Conservation (phyloP, 2,888 invertebrate genomes). For the Ditula angustiorana region DNA sequence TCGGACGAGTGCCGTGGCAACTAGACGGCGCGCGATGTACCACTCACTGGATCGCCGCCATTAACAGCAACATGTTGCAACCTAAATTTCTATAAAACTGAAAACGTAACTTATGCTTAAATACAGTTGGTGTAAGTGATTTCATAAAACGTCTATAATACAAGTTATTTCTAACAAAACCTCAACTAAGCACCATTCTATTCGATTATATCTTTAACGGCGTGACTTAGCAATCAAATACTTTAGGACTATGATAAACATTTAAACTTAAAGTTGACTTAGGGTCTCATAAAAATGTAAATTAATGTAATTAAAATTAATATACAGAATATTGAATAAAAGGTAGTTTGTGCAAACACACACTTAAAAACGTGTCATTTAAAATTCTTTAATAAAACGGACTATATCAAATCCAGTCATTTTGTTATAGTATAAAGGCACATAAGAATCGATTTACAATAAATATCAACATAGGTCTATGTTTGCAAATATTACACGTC, state of each 20-base stretch:
- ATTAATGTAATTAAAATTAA: constrained; percentile 65
- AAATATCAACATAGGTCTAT: constrained; percentile 51
- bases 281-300: constrained; percentile 69
- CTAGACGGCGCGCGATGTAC: neutral
- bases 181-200: constrained; percentile 84
- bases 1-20: constrained; percentile 4
- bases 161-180: constrained; percentile 73
- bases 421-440: constrained; percentile 76
- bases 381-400: constrained; percentile 66
- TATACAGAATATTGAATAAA: constrained; percentile 71
- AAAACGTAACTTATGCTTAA: constrained; percentile 64
- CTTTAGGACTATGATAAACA: constrained; percentile 71
- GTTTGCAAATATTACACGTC: constrained; percentile 62
- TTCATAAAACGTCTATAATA: constrained; percentile 67
- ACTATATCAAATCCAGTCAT: constrained; percentile 80
- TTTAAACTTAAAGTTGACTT: constrained; percentile 76
- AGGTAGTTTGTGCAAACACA: constrained; percentile 79
- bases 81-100: constrained; percentile 45
- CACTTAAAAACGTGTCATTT: constrained; percentile 70
- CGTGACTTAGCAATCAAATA: constrained; percentile 80
- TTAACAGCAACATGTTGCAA: constrained; percentile 13
- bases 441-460: constrained; percentile 81
- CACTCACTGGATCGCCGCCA: neutral
- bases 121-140: constrained; percentile 63
- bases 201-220: constrained; percentile 78